Conservation (phyloP, 2,888 invertebrate genomes). For the Lobophora halterata region DNA sequence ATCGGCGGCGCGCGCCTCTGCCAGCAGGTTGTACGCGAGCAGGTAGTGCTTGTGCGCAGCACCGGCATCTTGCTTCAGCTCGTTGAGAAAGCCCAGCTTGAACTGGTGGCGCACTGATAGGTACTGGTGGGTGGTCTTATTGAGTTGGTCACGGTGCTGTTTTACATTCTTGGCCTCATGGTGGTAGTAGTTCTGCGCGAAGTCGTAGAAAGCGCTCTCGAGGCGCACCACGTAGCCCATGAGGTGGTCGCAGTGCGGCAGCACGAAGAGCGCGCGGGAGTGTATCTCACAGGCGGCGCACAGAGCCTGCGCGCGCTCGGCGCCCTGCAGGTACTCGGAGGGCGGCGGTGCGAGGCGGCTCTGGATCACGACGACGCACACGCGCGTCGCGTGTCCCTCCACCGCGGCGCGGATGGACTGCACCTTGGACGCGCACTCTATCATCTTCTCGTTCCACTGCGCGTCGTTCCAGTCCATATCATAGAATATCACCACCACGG, state of each 20-base stretch:
- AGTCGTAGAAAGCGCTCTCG: slow-evolving; percentile 96
- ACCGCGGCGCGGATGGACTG: slow-evolving; percentile 89
- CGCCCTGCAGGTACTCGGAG: slow-evolving; percentile 91
- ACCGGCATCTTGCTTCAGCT: slow-evolving; percentile 93
- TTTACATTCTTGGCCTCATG: slow-evolving; percentile 93
- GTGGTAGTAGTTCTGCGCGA: slow-evolving; percentile 95
- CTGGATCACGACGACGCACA: slow-evolving; percentile 95
- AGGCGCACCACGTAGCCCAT: slow-evolving; percentile 87
- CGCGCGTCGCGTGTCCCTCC: slow-evolving; percentile 86
- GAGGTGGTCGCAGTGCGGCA: slow-evolving; percentile 95
- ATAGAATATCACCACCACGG: slow-evolving; percentile 96
- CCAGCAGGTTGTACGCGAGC: slow-evolving; percentile 93
- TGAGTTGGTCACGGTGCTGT: slow-evolving; percentile 93
- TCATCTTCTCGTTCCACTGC: slow-evolving; percentile 96
- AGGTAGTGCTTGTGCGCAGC: slow-evolving; percentile 93
- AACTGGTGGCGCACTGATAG: slow-evolving; percentile 97
- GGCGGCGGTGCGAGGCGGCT: slow-evolving; percentile 88
- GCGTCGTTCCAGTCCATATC: slow-evolving; percentile 98
- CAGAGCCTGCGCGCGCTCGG: slow-evolving; percentile 94
- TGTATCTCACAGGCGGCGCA: slow-evolving; percentile 95
- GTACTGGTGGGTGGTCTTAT: slow-evolving; percentile 94
- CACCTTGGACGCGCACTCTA: slow-evolving; percentile 95
- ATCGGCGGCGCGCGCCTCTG: slow-evolving; percentile 94
- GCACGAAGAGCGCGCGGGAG: slow-evolving; percentile 94
- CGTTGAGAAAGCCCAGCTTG: slow-evolving; percentile 97